Evolutionary conservation across 2,113 vertebrate genomes (phyloP), one percentile per base, ranked within the genome.

Genomic region (Meles meles): DNA sequence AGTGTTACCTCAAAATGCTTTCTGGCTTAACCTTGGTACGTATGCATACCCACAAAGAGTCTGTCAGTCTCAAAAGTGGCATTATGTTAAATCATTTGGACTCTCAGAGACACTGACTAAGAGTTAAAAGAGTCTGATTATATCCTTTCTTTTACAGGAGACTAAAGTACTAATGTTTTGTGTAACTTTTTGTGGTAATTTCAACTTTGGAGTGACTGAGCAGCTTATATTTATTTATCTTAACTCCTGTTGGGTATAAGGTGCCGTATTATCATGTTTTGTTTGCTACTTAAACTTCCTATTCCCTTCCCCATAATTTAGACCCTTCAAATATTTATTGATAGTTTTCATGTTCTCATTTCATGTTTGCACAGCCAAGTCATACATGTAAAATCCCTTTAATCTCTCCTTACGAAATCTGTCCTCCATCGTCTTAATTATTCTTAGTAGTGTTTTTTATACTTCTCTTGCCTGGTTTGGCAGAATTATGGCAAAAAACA

Each of bases 341-440:
- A 57, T 39, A 11, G 3, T 92, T 92, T 97, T 96, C 34, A 31
- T 87, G 67, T 34, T 93, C 44, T 81, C 7, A 63, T 79, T 82
- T 93, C 23, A 21, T 63, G 79, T 80, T 90, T 83, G 39, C 44
- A 59, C 3, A 93, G 52, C 55, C 83, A 92, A 91, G 49, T 14
- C 89, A 57, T 31, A 87, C 21, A 86, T 69, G 20, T 47, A 88
- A 88, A 92, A 61, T 18, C 27, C 20, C 59, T 96, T 97, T 96
- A 71, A 72, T 94, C 14, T 94, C 4, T 42, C 65, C 77, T 79
- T 65, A 7, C 49, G 86, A 94, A 90, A 69, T 79, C 31, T 90
- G 55, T 61, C 11, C 44, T 76, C 17, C 23, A 52, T 37, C 71
- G 12, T 49, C 55, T 96, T 94, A 83, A 96, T 89, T 89, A 63